Evolutionary conservation across 2,888 invertebrate species (phyloP).

Genomic region (Siphlonurus alternatus): DNA sequence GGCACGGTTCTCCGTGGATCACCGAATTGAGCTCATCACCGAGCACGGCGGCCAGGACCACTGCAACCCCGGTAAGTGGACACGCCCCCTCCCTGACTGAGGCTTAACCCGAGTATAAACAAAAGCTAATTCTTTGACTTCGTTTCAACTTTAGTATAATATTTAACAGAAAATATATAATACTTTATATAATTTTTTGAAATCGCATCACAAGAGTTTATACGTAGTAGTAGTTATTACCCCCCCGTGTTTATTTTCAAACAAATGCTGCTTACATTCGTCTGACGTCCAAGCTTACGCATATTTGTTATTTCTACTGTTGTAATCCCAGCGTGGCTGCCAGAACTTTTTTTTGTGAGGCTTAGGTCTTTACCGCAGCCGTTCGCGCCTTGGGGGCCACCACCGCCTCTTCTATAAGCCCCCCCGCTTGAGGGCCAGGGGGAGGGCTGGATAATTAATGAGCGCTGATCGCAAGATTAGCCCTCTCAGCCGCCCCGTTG

Average conservation of each 20-base stretch:
- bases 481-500: no score
- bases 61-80: neutral
- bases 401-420: neutral
- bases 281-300: neutral
- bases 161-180: no score
- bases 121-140: no score
- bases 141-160: no score
- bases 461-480: neutral
- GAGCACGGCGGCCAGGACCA: neutral
- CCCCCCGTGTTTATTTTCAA: neutral
- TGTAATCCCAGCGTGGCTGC: neutral
- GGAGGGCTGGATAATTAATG: neutral
- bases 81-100: no score
- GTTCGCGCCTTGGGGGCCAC: neutral
- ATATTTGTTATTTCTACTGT: neutral
- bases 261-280: neutral
- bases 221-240: no score
- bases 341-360: neutral
- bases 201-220: no score
- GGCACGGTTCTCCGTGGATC: neutral
- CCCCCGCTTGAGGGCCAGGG: neutral
- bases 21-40: neutral
- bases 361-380: neutral
- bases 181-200: no score
- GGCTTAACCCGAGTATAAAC: no score